Evolutionary conservation across 2,888 invertebrate genomes (phyloP).

Genomic region (Tyria jacobaeae): DNA sequence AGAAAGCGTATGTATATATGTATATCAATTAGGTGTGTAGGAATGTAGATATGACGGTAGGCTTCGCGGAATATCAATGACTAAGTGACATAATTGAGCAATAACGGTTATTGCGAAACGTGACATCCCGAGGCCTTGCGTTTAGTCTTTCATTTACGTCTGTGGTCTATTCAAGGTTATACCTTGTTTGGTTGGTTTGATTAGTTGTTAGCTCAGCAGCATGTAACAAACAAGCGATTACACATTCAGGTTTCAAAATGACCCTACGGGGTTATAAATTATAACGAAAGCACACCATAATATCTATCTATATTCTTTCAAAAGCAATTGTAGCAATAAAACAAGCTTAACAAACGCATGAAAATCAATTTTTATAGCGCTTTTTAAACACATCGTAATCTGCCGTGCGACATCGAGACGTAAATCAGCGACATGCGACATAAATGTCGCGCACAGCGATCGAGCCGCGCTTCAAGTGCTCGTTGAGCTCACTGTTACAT

Average conservation of each 20-base stretch:
- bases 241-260: no score
- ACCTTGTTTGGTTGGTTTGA: background rate
- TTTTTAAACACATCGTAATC: slow-evolving; percentile 24
- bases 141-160: background rate
- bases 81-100: slow-evolving; percentile 23
- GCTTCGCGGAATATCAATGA: slow-evolving; percentile 33
- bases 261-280: background rate
- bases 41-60: no score
- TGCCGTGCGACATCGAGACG: slow-evolving; percentile 13
- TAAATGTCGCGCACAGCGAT: slow-evolving; percentile 44
- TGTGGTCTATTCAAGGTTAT: background rate
- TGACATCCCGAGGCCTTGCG: background rate
- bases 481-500: slow-evolving; percentile 23
- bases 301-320: background rate
- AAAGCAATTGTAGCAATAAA: slow-evolving; percentile 14
- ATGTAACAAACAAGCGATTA: background rate
- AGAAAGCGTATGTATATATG: no score
- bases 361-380: slow-evolving; percentile 18
- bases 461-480: slow-evolving; percentile 25
- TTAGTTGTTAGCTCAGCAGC: background rate
- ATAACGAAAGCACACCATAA: background rate
- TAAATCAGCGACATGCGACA: slow-evolving; percentile 38
- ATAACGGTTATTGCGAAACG: slow-evolving; percentile 17
- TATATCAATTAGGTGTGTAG: background rate
- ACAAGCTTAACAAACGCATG: slow-evolving; percentile 9